phyloP scores from a whole-genome alignment of 2,888 invertebrate genomes.

The Chymomyza amoena region DNA sequence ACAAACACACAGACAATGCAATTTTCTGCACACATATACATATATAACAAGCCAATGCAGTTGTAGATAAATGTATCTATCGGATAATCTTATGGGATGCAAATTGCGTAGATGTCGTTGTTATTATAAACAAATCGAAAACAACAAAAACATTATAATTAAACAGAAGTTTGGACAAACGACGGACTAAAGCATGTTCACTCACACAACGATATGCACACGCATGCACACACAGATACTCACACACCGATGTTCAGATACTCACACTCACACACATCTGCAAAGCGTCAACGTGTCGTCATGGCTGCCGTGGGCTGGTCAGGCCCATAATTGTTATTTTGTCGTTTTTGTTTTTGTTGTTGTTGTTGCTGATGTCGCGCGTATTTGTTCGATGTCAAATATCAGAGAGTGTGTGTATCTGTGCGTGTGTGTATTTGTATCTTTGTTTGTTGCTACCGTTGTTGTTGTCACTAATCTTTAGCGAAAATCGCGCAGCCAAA shows the following conservation, averaged over 20 bases:
- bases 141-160: constrained; percentile 46
- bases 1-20: background rate
- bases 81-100: constrained; percentile 34
- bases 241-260: constrained; percentile 29
- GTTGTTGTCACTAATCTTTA: constrained; percentile 51
- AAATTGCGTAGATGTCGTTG: constrained; percentile 57
- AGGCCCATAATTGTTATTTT: constrained; percentile 64
- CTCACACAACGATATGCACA: constrained; percentile 23
- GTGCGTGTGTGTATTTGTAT: constrained; percentile 10
- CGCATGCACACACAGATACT: constrained; percentile 9
- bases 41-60: background rate
- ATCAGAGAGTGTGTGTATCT: constrained; percentile 1
- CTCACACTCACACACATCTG: constrained; percentile 12
- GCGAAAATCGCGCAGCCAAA: constrained; percentile 45
- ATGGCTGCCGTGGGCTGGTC: constrained; percentile 69
- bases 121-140: constrained; percentile 57
- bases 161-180: constrained; percentile 41
- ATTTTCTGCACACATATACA: background rate
- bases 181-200: background rate
- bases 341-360: constrained; percentile 16
- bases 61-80: constrained; percentile 11
- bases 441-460: constrained; percentile 19
- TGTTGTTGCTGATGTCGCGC: constrained; percentile 19
- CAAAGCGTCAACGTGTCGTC: constrained; percentile 52
- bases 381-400: background rate